Evolutionary conservation across 23 tunicate species (phyloP).

Genomic region (Trididemnum miniatum): DNA sequence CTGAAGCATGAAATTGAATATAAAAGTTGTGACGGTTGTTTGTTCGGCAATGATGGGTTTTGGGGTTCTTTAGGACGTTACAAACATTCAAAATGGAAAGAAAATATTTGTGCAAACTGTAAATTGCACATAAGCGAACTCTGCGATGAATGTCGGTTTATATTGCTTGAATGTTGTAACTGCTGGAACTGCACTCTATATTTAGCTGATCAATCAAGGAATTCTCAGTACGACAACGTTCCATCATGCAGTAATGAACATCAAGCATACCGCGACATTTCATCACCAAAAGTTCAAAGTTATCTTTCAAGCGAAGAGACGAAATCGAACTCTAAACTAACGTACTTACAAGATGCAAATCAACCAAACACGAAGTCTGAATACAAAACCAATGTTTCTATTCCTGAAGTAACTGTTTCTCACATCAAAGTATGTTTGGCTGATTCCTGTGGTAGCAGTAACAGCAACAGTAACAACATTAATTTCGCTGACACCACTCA

Average conservation of each 20-base stretch:
- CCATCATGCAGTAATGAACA: not conserved
- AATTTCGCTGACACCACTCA: no score
- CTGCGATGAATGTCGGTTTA: not conserved
- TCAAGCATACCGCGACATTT: not conserved
- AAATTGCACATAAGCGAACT: not conserved
- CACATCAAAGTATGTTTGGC: not conserved
- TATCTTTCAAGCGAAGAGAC: not conserved
- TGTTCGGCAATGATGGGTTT: no score
- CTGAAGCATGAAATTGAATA: not conserved
- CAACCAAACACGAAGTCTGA: not conserved
- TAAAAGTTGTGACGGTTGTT: not conserved
- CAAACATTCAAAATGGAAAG: not conserved
- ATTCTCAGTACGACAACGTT: not conserved
- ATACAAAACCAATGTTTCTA: not conserved
- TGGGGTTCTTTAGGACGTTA: no score
- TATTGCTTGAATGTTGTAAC: not conserved
- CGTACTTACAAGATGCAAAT: not conserved
- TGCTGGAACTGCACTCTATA: not conserved
- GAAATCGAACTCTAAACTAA: not conserved
- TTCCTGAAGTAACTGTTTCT: slow-evolving; percentile 27
- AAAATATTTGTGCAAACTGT: not conserved
- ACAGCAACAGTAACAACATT: not conserved
- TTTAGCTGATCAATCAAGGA: not conserved
- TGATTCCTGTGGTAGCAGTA: not conserved
- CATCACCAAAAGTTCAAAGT: not conserved